Evolutionary conservation across 1,140 invertebrate genomes (phyloP).

Genomic region (Heliothis virescens): DNA sequence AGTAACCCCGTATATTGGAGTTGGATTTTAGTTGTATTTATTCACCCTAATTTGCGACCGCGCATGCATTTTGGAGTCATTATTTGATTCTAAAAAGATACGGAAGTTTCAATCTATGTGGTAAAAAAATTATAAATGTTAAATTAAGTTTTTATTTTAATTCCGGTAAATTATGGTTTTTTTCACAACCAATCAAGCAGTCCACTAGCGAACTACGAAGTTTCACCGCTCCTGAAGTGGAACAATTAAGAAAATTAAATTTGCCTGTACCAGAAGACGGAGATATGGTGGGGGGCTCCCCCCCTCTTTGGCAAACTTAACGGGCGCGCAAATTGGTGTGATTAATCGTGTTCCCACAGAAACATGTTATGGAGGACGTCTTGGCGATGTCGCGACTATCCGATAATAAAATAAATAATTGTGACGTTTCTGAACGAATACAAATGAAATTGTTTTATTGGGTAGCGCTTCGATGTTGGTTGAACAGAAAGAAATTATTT

Average conservation of each 20-base stretch:
- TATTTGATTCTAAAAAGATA: too few species aligned
- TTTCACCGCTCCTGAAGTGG: conserved; percentile 2
- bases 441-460: conserved; percentile 12
- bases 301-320: conserved; percentile 8
- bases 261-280: conserved; percentile 13
- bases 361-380: conserved; percentile 24
- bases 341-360: conserved; percentile 40
- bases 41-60: too few species aligned
- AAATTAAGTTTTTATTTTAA: too few species aligned
- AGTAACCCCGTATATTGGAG: too few species aligned
- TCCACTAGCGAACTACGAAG: conserved; percentile 7
- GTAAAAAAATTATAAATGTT: too few species aligned
- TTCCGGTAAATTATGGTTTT: background rate
- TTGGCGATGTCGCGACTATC: conserved; percentile 23
- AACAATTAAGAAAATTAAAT: conserved; percentile 35
- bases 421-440: conserved; percentile 5
- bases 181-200: conserved; percentile 10
- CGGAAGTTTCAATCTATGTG: too few species aligned
- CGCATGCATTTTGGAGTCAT: too few species aligned
- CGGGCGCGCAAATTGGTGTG: conserved; percentile 40
- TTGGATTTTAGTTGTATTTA: too few species aligned
- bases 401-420: conserved; percentile 5
- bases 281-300: background rate
- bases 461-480: background rate
- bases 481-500: background rate